Evolutionary conservation across 2,888 invertebrate genomes (phyloP), one percentile per base, ranked within the genome.

Genomic region (Apamea anceps): DNA sequence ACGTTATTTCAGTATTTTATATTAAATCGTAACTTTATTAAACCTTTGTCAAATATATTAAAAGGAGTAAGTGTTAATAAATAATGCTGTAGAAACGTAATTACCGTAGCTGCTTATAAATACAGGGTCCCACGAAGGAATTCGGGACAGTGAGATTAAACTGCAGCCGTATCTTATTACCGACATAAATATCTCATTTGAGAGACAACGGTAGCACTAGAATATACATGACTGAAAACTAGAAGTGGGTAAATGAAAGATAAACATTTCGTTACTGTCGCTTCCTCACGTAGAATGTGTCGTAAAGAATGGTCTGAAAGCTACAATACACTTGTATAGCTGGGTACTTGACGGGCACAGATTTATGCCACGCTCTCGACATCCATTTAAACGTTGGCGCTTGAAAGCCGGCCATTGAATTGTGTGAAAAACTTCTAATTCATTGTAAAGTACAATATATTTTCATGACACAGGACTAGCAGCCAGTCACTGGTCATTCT

Each of bases 241-340:
- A 90, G 89, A 88, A 89, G 89, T 85, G 7, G 42, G 42, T 45
- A 91, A 92, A 90, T 90, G 88, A 89, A 87, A 88, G 77, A 83
- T 88, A 86, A 88, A 88, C 79, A 85, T 85, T 87, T 87, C 76
- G 81, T 74, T 83, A 79, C 84, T 66, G 76, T 79, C 84, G 86
- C 81, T 84, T 80, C 12, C 60, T 62, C 62, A 60, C 85, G 80
- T 89, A 88, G 89, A 90, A 79, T n/a, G 74, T 78, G 73, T 79
- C 76, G 72, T 87, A 83, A 82, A 85, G 76, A 48, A 80, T 78
- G 75, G 79, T 72, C 80, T 88, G 76, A 80, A 77, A 84, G 79
- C 77, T 87, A 75, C 82, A 81, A 87, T 81, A 86, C 65, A n/a
- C 72, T 84, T 80, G 80, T 80, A 71, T 28, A 37, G 37, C 45